A percentile compares a stretch with the other conserved stretches of the same genome.
Conservation (phyloP, 2,888 invertebrate species). For the Spialia ferax region DNA sequence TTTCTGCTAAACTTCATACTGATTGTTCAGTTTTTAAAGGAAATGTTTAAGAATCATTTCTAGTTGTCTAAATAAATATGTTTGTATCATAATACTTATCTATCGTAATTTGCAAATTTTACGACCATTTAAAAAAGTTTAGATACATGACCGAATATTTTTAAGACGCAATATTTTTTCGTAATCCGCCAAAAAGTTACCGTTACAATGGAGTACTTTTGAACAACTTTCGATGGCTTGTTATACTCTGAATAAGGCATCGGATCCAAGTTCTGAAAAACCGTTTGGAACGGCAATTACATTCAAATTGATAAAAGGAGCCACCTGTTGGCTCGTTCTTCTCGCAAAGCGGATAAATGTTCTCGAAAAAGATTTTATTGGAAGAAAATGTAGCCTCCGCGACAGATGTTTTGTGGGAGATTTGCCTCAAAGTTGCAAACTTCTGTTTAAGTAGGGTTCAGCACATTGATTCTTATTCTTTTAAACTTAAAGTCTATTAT, state of each 20-base stretch:
- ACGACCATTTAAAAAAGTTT: neutral
- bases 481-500: slow-evolving; percentile 55
- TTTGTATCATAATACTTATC: neutral
- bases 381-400: slow-evolving; percentile 62
- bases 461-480: slow-evolving; percentile 55
- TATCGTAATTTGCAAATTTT: neutral
- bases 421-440: slow-evolving; percentile 65
- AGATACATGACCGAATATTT: neutral
- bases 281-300: slow-evolving; percentile 69
- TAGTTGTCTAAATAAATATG: neutral
- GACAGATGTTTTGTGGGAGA: slow-evolving; percentile 73
- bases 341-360: slow-evolving; percentile 57
- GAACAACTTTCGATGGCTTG: slow-evolving; percentile 43
- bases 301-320: slow-evolving; percentile 75
- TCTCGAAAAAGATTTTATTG: slow-evolving; percentile 78
- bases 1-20: too few species aligned
- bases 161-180: slow-evolving; percentile 5
- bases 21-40: too few species aligned
- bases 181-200: slow-evolving; percentile 26
- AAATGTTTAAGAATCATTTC: neutral
- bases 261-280: slow-evolving; percentile 49
- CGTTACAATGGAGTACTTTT: slow-evolving; percentile 22
- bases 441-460: slow-evolving; percentile 60
- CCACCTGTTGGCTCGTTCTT: slow-evolving; percentile 76
- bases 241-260: slow-evolving; percentile 44